A percentile compares a stretch with the other conserved stretches of the same genome.
Evolutionary conservation across 2,888 invertebrate genomes (phyloP).

Genomic region (Ennomos fuscantarius): DNA sequence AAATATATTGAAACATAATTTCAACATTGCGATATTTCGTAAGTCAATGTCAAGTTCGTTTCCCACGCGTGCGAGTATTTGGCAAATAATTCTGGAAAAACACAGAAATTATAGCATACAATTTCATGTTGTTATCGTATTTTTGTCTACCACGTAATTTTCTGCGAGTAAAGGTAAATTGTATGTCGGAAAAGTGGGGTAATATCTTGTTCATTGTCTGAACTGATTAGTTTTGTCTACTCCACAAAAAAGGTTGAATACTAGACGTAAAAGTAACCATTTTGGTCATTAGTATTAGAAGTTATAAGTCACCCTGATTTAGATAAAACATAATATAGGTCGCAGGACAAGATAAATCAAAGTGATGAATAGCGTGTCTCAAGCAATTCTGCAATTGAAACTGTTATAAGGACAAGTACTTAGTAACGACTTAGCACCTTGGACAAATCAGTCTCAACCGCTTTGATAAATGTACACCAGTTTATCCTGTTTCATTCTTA

Average conservation of each 20-base stretch:
- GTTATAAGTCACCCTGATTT: too few species aligned
- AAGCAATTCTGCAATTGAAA: constrained; percentile 2
- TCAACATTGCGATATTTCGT: constrained; percentile 30
- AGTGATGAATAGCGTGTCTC: constrained; percentile 11
- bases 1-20: constrained; percentile 43
- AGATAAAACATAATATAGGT: too few species aligned
- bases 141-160: constrained; percentile 15
- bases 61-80: constrained; percentile 39
- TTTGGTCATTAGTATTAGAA: too few species aligned
- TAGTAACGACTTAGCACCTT: constrained; percentile 20
- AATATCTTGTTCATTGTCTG: constrained; percentile 2
- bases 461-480: constrained; percentile 25
- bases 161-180: constrained; percentile 3
- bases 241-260: neutral
- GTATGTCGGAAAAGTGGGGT: constrained; percentile 9
- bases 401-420: constrained; percentile 15
- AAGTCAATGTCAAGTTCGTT: constrained; percentile 49
- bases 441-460: constrained; percentile 13
- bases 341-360: constrained; percentile 14
- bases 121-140: constrained; percentile 9
- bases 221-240: neutral
- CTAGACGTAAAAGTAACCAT: too few species aligned
- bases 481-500: neutral
- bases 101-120: constrained; percentile 17
- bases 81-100: constrained; percentile 36